Conservation (phyloP, 1,140 invertebrate genomes). For the Melanaphis sacchari region DNA sequence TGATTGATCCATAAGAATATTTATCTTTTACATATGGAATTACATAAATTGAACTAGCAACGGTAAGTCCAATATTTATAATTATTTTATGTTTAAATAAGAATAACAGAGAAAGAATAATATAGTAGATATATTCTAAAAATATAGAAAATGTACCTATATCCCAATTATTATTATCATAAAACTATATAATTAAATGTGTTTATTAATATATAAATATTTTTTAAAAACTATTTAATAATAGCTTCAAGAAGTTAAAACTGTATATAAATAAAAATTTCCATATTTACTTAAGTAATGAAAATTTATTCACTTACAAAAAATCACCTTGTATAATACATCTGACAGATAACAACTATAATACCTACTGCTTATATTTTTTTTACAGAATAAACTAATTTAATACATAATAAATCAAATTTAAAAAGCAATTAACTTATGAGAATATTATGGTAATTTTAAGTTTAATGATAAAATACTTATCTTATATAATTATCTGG, state of each 20-base stretch:
- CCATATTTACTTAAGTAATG: neutral
- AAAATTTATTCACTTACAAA: neutral
- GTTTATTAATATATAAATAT: neutral
- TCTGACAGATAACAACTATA: too few relatives aligned
- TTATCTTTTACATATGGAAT: neutral
- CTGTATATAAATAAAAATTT: neutral
- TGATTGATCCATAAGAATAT: neutral
- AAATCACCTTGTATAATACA: neutral
- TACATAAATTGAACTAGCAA: neutral
- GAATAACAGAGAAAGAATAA: neutral
- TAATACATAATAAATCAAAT: neutral
- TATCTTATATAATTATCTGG: neutral
- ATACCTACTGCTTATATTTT: too few relatives aligned
- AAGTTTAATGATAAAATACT: neutral
- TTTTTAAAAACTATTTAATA: neutral
- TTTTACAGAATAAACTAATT: too few relatives aligned
- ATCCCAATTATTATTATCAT: neutral
- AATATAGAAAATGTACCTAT: neutral
- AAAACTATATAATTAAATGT: neutral
- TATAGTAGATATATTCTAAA: neutral
- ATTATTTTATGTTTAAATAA: neutral
- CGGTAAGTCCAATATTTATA: neutral
- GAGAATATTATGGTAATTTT: neutral
- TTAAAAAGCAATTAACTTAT: neutral
- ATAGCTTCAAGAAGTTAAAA: neutral